A percentile compares a stretch with the other conserved stretches of the same genome.
These are phyloP conservation scores for Gila orcuttii DNA, from an alignment of 2,113 vertebrate species.

Conservation along the genomic window DNA sequence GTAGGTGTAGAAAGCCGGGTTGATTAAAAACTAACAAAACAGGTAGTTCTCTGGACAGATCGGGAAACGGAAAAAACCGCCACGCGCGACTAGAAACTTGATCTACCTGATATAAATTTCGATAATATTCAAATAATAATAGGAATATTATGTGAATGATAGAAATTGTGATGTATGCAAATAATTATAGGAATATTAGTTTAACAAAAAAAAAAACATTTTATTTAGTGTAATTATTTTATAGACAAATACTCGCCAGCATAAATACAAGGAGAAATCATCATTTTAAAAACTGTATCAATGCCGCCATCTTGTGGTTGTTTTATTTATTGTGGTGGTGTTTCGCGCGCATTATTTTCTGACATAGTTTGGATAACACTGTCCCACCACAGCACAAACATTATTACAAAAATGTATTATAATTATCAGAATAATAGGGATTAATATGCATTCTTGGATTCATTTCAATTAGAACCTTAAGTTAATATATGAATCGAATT, in stretches of 20 bases:
- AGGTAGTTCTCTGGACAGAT: background rate
- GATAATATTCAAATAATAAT: background rate
- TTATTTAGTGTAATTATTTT: background rate
- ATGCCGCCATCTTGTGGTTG: background rate
- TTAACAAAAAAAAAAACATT: background rate
- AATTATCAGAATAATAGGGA: background rate
- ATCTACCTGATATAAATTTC: background rate
- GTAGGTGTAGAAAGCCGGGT: background rate
- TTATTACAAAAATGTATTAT: background rate
- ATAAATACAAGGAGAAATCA: background rate
- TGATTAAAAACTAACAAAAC: background rate
- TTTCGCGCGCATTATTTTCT: background rate
- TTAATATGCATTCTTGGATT: background rate
- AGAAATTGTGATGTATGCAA: background rate
- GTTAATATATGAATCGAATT: background rate
- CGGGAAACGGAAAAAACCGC: background rate
- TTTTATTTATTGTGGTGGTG: background rate
- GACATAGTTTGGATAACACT: background rate
- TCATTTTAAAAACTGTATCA: background rate
- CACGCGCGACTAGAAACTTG: background rate
- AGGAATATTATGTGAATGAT: background rate
- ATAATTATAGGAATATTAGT: background rate
- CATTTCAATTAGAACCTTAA: background rate
- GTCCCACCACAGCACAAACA: background rate
- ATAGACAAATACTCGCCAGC: background rate